Percentiles rank a stretch among this genome's conserved stretches.
Evolutionary conservation across 2,113 vertebrate genomes (phyloP).

Genomic region (Istiophorus platypterus): DNA sequence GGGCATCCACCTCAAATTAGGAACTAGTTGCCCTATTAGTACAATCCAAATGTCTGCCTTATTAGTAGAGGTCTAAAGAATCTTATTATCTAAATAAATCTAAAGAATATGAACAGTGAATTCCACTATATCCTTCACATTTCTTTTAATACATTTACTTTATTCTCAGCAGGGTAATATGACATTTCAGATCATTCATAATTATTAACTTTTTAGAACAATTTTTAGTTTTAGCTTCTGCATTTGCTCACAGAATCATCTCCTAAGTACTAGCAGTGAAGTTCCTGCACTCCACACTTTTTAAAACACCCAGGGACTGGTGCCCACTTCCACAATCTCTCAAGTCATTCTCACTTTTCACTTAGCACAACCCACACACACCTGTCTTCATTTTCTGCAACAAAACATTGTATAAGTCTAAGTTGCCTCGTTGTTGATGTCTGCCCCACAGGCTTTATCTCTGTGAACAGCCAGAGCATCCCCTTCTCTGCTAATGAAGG

Average conservation of each 20-base stretch:
- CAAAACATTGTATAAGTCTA: slow-evolving; percentile 51
- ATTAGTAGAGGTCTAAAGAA: slow-evolving; percentile 15
- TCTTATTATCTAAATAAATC: slow-evolving; percentile 32
- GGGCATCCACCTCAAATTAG: slow-evolving; percentile 57
- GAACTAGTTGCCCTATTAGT: slow-evolving; percentile 53
- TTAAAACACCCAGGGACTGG: slow-evolving; percentile 31
- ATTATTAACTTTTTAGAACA: slow-evolving; percentile 18
- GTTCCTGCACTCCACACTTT: slow-evolving; percentile 42
- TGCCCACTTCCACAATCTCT: slow-evolving; percentile 56
- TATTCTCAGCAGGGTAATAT: slow-evolving; percentile 6
- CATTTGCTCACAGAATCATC: slow-evolving; percentile 14
- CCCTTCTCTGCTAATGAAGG: slow-evolving; percentile 92
- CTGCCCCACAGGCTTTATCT: slow-evolving; percentile 88
- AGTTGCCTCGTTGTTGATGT: slow-evolving; percentile 48
- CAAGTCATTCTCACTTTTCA: slow-evolving; percentile 54
- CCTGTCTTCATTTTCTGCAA: slow-evolving; percentile 60
- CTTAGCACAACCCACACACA: slow-evolving; percentile 68
- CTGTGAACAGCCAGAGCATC: slow-evolving; percentile 90
- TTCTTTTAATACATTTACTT: slow-evolving; percentile 41
- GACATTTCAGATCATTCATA: slow-evolving; percentile 3
- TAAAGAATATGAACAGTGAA: slow-evolving; percentile 2
- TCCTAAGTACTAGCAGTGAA: slow-evolving; percentile 9
- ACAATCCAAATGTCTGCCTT: slow-evolving; percentile 51
- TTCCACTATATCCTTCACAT: slow-evolving; percentile 22
- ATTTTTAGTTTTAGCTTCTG: slow-evolving; percentile 24